Conservation (phyloP, 1,140 invertebrate species). For the Diploscapter pachys region DNA sequence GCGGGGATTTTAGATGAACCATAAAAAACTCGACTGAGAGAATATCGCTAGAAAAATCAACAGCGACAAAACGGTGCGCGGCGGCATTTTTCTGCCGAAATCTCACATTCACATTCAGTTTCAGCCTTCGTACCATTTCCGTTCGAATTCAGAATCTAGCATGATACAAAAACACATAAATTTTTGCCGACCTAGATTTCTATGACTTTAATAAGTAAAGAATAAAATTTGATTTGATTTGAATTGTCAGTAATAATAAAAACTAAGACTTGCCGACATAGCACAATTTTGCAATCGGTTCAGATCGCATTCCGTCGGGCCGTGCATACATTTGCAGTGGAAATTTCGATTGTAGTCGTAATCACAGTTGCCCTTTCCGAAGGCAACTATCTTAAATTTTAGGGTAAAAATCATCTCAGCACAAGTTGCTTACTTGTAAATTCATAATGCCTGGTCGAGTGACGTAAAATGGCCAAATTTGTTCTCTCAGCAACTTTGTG, state of each 20-base stretch:
- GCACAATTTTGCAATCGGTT: slow-evolving; percentile 40
- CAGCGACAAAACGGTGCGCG: too few relatives aligned
- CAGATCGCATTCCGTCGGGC: slow-evolving; percentile 36
- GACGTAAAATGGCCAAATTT: slow-evolving; percentile 41
- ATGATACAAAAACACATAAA: too few relatives aligned
- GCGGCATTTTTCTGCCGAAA: too few relatives aligned
- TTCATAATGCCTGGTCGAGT: slow-evolving; percentile 38
- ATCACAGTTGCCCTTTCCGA: slow-evolving; percentile 39
- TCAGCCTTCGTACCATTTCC: too few relatives aligned
- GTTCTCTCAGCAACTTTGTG: slow-evolving; percentile 35
- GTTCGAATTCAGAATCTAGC: too few relatives aligned
- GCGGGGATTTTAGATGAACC: background rate
- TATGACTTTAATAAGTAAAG: too few relatives aligned
- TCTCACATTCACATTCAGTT: too few relatives aligned
- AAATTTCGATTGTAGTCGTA: slow-evolving; percentile 40
- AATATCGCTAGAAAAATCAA: too few relatives aligned
- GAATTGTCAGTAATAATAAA: background rate
- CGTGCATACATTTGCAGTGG: slow-evolving; percentile 41
- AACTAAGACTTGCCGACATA: slow-evolving; percentile 25
- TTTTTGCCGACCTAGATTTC: too few relatives aligned
- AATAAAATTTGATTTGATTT: background rate
- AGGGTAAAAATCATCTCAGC: background rate
- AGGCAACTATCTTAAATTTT: slow-evolving; percentile 34
- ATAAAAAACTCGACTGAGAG: too few relatives aligned
- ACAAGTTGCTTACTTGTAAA: slow-evolving; percentile 24